Conservation (phyloP, 1,140 invertebrate genomes). For the Apis cerana region DNA sequence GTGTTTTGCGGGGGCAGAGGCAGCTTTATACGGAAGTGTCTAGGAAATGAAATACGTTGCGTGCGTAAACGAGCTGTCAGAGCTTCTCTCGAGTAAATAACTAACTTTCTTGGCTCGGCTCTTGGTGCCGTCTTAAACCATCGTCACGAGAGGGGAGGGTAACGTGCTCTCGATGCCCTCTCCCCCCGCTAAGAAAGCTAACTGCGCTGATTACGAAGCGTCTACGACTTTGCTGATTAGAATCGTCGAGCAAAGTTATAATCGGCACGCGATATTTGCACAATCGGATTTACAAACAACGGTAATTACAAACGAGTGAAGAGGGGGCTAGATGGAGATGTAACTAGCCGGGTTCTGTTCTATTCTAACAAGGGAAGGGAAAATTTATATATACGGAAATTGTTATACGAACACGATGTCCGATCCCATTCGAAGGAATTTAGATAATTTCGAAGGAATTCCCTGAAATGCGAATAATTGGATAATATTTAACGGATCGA, state of each 20-base stretch:
- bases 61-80: conserved; percentile 69
- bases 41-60: conserved; percentile 71
- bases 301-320: conserved; percentile 27
- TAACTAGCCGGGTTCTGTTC: conserved; percentile 8
- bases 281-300: conserved; percentile 41
- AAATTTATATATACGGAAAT: not conserved
- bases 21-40: conserved; percentile 59
- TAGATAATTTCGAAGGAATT: too few species aligned
- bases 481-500: too few species aligned
- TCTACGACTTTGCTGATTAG: conserved; percentile 53
- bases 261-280: conserved; percentile 52
- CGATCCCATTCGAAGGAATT: too few species aligned
- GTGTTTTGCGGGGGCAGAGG: conserved; percentile 61
- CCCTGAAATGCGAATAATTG: too few species aligned
- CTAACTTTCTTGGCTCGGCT: conserved; percentile 68
- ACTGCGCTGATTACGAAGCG: conserved; percentile 55
- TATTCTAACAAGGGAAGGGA: not conserved
- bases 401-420: too few species aligned
- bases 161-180: conserved; percentile 53
- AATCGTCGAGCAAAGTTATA: conserved; percentile 59
- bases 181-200: conserved; percentile 49
- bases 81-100: conserved; percentile 67
- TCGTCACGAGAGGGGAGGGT: conserved; percentile 44
- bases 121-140: conserved; percentile 58
- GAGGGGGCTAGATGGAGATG: not conserved